These are phyloP conservation scores for Pristionchus pacificus DNA, from an alignment of 1,140 invertebrate genomes.

Conservation along the genomic window DNA sequence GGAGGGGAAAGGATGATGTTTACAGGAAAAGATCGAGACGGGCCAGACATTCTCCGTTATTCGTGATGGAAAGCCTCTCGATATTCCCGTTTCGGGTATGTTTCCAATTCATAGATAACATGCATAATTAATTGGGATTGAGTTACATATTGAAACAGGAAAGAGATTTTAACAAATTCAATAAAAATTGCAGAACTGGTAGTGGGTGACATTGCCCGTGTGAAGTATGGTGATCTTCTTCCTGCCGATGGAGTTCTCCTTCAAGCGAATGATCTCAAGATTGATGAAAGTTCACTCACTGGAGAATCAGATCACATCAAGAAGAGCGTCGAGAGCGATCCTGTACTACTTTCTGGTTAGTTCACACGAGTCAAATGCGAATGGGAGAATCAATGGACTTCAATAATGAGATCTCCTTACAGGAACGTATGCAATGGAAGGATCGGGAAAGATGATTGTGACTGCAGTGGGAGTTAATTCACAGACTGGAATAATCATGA, in stretches of 20 bases:
- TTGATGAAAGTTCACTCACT: slow-evolving; percentile 95
- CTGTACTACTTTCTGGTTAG: slow-evolving; percentile 70
- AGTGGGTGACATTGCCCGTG: slow-evolving; percentile 93
- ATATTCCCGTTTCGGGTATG: slow-evolving; percentile 84
- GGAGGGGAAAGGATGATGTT: slow-evolving; percentile 61
- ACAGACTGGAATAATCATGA: slow-evolving; percentile 58
- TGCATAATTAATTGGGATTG: no score
- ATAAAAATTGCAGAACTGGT: slow-evolving; percentile 95
- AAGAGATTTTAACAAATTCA: slow-evolving; percentile 92
- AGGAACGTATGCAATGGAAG: slow-evolving; percentile 58
- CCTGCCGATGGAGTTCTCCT: slow-evolving; percentile 95
- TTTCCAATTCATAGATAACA: no score
- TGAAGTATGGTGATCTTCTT: slow-evolving; percentile 75
- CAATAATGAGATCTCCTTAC: slow-evolving; percentile 15
- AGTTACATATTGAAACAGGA: slow-evolving; percentile 98
- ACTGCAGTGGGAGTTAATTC: slow-evolving; percentile 58
- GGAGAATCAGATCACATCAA: slow-evolving; percentile 99
- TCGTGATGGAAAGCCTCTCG: slow-evolving; percentile 80
- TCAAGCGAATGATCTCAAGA: slow-evolving; percentile 96
- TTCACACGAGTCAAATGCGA: no score
- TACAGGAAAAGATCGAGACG: slow-evolving; percentile 94
- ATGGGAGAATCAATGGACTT: not conserved
- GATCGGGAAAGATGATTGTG: slow-evolving; percentile 54
- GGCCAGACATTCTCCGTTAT: slow-evolving; percentile 98
- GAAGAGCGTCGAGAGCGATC: slow-evolving; percentile 84